These are phyloP conservation scores for Chelonoidis abingdonii DNA, from an alignment of 2,113 vertebrate genomes.

Conservation along the genomic window DNA sequence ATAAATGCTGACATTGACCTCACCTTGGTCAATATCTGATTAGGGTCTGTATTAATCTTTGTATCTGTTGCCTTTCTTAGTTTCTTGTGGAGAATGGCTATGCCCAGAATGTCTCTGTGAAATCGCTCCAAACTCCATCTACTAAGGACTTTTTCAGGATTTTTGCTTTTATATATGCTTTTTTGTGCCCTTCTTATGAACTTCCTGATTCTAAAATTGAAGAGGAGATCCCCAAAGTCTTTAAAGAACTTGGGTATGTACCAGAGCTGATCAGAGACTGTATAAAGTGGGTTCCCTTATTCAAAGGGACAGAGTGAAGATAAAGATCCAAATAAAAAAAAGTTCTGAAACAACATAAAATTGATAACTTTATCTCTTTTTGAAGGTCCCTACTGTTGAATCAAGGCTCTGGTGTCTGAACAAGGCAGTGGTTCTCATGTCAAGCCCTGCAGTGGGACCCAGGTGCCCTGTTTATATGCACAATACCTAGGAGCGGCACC, in stretches of 20 bases:
- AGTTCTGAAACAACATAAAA: too few relatives aligned
- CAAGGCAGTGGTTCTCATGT: too few relatives aligned
- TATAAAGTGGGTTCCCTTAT: too few relatives aligned
- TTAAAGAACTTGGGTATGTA: constrained; percentile 91
- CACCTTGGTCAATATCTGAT: too few relatives aligned
- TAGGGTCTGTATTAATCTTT: background rate
- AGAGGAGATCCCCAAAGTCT: constrained; percentile 92
- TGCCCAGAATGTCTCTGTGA: constrained; percentile 84
- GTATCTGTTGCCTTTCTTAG: constrained; percentile 66
- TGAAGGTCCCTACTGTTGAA: too few relatives aligned
- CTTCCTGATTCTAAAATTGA: constrained; percentile 92
- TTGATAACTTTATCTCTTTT: too few relatives aligned
- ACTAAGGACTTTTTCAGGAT: constrained; percentile 96
- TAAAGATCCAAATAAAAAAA: too few relatives aligned
- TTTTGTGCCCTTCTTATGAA: constrained; percentile 89
- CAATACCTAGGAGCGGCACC: too few relatives aligned
- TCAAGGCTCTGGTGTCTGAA: too few relatives aligned
- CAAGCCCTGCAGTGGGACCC: too few relatives aligned
- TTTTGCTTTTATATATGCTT: constrained; percentile 91
- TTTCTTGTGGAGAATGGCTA: constrained; percentile 90
- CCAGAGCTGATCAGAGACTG: background rate
- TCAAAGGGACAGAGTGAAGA: background rate
- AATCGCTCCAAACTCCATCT: constrained; percentile 92
- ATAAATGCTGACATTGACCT: too few relatives aligned
- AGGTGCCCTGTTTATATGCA: too few relatives aligned